Base-by-base conservation (phyloP, 2,113 vertebrate species). In the Chionomys nivalis region DNA sequence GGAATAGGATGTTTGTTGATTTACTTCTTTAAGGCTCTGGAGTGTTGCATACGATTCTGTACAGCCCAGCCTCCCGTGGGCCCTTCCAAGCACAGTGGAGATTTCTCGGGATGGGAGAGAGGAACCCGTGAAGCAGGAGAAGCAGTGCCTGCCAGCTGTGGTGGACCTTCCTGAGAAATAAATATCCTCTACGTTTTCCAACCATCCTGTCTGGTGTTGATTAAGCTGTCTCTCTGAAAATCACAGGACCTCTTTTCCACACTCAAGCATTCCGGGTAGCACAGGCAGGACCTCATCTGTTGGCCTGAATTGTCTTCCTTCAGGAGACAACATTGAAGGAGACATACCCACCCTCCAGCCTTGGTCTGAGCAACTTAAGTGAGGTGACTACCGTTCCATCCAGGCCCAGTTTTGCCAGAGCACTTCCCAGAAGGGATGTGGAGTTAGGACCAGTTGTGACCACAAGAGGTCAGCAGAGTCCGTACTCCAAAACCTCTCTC, bases 161-260 rank as follows among this genome's bases (percentile, higher is more conserved):
- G 96, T 93, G 96, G 95, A 96, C 65, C 92, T 95, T 95, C 96
- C 95, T 7, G 16, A 96, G 94, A 97, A 98, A 98, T 98, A 98
- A 98, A 98, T 87, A 96, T 91, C 95, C 96, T 98, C 96, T 96
- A 77, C 83, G 68, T 97, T 98, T 97, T 97, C 98, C 96, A 93
- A 90, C 83, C 66, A 90, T 95, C 58, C 96, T 95, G 94, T 91
- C 92, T 88, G 9, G 28, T 77, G 94, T 86, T 86, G 92, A 28
- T 68, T 52, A 55, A n/a, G 23, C 39, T n/a, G 76, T 93, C 28
- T 81, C 88, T 3, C 0, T 91, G 92, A 90, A 72, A 58, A 17
- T 0, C 11, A 58, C 49, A 39, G 52, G 47, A 12, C 55, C 8
- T 89, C 77, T 88, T 88, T 36, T 77, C 66, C 26, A 21, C 19